Evolutionary conservation across 2,113 vertebrate genomes (phyloP), one percentile per base, ranked within the genome.

Genomic region (Crocuta crocuta): DNA sequence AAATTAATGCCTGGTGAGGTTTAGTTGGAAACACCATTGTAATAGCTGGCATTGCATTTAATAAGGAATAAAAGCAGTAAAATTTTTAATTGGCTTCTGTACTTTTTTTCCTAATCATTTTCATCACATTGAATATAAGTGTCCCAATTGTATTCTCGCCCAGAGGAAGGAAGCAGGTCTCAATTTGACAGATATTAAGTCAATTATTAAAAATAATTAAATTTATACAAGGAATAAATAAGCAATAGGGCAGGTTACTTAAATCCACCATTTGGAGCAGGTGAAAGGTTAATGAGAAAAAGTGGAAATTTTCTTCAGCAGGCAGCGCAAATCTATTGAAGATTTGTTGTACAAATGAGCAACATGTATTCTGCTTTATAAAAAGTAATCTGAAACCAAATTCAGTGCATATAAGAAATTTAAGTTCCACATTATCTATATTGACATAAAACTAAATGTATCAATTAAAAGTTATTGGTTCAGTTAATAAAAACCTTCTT

Each of bases 161-260:
- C 10, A 81, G 50, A 79, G 43, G 87, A 10, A 83, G 17, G 23
- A 79, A 79, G 2, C 8, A 92, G 35, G 6, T 80, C 9, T 88
- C 26, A 61, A 7, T 53, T 19, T 84, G 78, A 66, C 4, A 89
- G 55, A 6, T 11, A 48, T 48, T 73, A 43, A 65, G 0, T 31
- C 68, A 93, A 86, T 84, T 21, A 73, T 80, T 94, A 96, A 90
- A 94, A 26, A 39, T 84, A 70, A 28, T 63, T 94, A 53, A 63
- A 92, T 68, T 15, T 48, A 35, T 84, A 83, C 17, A 71, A 24
- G 13, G 33, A 11, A 87, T 19, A 70, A 91, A 76, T 17, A 79
- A 91, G 26, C 26, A 91, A 55, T 35, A 86, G 55, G 53, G 0
- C 13, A 86, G 24, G 24, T 53, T 43, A 87, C 21, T 76, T 76